These are phyloP conservation scores for Syngnathus floridae DNA, from an alignment of 2,113 vertebrate species.

Conservation along the genomic window DNA sequence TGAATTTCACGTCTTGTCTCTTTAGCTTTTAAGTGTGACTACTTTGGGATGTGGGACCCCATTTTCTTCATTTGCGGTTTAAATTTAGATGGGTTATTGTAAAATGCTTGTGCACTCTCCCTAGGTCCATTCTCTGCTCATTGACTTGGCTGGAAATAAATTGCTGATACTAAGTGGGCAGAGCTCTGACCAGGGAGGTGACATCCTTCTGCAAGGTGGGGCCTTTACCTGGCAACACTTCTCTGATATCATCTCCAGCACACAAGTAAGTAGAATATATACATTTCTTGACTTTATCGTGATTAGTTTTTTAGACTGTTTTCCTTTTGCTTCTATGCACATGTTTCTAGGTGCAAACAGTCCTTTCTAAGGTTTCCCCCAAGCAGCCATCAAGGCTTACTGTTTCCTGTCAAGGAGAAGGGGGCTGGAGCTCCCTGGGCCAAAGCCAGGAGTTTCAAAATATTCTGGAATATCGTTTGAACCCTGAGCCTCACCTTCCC, in stretches of 20 bases:
- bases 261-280: conserved; percentile 71
- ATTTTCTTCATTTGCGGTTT: neutral
- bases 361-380: conserved; percentile 74
- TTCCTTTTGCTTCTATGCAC: conserved; percentile 23
- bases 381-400: conserved; percentile 78
- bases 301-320: neutral
- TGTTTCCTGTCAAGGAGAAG: conserved; percentile 83
- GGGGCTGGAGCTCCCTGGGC: conserved; percentile 85
- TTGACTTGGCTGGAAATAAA: conserved; percentile 79
- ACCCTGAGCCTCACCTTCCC: conserved; percentile 80
- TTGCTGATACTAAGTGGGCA: conserved; percentile 87
- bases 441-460: conserved; percentile 78
- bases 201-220: conserved; percentile 81
- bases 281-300: neutral
- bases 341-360: conserved; percentile 75
- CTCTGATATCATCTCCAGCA: conserved; percentile 77
- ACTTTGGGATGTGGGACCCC: neutral
- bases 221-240: conserved; percentile 82
- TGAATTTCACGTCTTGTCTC: neutral
- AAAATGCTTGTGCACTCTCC: conserved; percentile 4
- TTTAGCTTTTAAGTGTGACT: neutral
- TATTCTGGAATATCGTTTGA: conserved; percentile 78
- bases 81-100: neutral
- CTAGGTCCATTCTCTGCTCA: conserved; percentile 81
- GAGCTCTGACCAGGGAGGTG: conserved; percentile 82